phyloP scores from a whole-genome alignment of 1,140 invertebrate genomes.

The Manduca sexta region DNA sequence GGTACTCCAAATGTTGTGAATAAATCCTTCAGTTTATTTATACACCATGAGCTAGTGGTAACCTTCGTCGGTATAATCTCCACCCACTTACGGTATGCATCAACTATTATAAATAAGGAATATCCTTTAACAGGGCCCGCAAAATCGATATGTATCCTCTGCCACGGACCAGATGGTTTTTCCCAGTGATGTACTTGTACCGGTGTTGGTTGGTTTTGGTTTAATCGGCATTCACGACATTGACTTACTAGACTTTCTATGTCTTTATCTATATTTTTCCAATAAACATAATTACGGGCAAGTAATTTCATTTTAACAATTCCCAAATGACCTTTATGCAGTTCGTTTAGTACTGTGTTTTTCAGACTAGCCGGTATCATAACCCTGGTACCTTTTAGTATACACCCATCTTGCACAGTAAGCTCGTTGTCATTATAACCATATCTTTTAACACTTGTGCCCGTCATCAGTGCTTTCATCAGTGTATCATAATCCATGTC shows the following conservation, averaged over 20 bases:
- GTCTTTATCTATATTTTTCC: constrained; percentile 59
- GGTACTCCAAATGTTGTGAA: no score
- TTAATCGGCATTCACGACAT: constrained; percentile 4
- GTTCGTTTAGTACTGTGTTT: constrained; percentile 28
- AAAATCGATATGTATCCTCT: no score
- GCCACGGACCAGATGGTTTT: no score
- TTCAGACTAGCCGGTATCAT: constrained; percentile 32
- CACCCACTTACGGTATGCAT: no score
- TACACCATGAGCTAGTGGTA: no score
- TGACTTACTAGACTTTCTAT: constrained; percentile 33
- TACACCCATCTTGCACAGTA: constrained; percentile 6
- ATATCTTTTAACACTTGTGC: constrained; percentile 1
- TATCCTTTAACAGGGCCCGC: no score
- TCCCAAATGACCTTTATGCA: constrained; percentile 63
- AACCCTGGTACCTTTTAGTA: constrained; percentile 13
- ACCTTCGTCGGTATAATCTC: no score
- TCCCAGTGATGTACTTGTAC: no score
- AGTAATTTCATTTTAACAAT: constrained; percentile 69
- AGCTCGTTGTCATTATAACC: constrained; percentile 13
- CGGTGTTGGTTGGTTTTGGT: no score
- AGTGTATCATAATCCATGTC: neutral
- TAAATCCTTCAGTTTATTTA: no score
- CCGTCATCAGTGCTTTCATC: constrained; percentile 27
- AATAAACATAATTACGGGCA: constrained; percentile 64
- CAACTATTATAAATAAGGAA: no score